Base-by-base conservation (phyloP, 2,113 vertebrate genomes). In the Gopherus evgoodei region DNA sequence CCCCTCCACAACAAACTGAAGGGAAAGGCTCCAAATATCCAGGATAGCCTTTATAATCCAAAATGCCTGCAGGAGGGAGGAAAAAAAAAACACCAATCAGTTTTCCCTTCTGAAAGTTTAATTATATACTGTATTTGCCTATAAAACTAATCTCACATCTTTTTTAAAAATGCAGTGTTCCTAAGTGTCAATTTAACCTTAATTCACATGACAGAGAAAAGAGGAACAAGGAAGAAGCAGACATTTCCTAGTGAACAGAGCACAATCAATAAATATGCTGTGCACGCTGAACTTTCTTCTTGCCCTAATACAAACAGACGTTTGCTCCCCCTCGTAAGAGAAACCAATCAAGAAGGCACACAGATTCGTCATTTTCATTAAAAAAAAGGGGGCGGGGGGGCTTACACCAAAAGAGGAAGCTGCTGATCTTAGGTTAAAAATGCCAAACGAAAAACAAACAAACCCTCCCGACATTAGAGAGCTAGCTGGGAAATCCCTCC, bases 21-120 rank as follows among this genome's bases (percentile, higher is more conserved):
- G 92, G 75, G 78, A 81, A 54, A 89, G n/a, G 44, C 97, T 97
- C 96, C 84, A 83, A 96, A 96, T 84, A 97, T 93, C 94, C 96
- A 91, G 92, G 65, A 59, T 81, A 62, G 92, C 76, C 87, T 94
- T 54, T 44, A 90, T 10, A 87, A 94, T 84, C 95, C 93, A 93
- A 90, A 79, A 65, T 53, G 94, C 97, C 98, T 97, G 96, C 14
- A 3, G 86, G 38, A 90, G 89, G 87, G 38, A 44, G 25, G 1
- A 8, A 87, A 50, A 88, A 3, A 65, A 86, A 44, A 44, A 44
- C 44, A 44, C 44, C 31, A 35, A 88, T 88, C 80, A 86, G 9
- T 2, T 42, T 59, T 47, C 12, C 29, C 27, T 49, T 13, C 6
- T 0, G 31, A 83, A 56, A 88, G 2, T 2, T 0, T 25, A 5